Evolutionary conservation across 2,888 invertebrate species (phyloP), one percentile per base, ranked within the genome.

Genomic region (Spisula solida): DNA sequence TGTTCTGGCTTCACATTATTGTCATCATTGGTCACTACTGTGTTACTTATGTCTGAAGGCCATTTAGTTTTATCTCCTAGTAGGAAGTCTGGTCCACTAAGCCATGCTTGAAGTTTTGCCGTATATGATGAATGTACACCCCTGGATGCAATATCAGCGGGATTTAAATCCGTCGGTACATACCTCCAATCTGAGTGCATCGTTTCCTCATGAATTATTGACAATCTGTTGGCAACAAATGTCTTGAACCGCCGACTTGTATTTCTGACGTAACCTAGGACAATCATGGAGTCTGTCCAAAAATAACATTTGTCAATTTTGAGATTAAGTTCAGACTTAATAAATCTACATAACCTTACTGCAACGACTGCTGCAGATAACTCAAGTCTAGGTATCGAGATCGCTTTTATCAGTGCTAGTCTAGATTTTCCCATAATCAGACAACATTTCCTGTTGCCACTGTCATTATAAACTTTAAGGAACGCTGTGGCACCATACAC

Each of bases 351-450:
- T n/a, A n/a, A n/a, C 29, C 78, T 82, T 0, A 84, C 81, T 18
- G 82, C 79, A 0, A 79, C 41, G 0, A 75, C 79, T 16, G 91
- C 87, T 56, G 89, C 87, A 20, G 89, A 66, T 34, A 91, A 78
- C 34, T 91, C 91, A 34, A 91, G 55, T 56, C 89, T 60, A 1
- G 91, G 88, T 31, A 91, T 78, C 4, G 87, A 85, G 2, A 90
- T 60, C 2, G 66, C 1, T 70, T 92, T 92, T 0, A 92, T 82
- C 5, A 85, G 88, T 1, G 91, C 88, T 6, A 92, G 84, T 29
- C 87, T 51, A 12, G 90, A 82, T 51, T 90, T 90, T 10, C 90
- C 88, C 34, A 85, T 66, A 0, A 89, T 51, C 10, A 89, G 51
- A 51, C 83, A 80, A 12, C 60, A 66, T 16, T 88, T 80, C 18